A percentile compares a stretch with the other conserved stretches of the same genome.
Conservation (phyloP, 2,888 invertebrate genomes). For the Eustalomyia histrio region DNA sequence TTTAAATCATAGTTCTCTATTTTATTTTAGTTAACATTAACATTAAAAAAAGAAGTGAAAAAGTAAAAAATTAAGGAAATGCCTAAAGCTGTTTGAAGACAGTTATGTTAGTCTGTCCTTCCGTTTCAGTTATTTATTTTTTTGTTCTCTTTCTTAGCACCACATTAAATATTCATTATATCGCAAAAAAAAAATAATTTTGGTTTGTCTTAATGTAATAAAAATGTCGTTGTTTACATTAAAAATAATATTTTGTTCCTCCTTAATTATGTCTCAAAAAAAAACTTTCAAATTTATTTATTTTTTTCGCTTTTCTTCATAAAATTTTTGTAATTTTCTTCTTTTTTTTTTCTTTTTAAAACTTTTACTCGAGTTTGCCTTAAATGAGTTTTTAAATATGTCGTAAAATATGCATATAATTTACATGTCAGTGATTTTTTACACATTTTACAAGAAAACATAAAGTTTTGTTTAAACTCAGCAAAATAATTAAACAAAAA, state of each 20-base stretch:
- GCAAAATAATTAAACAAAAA: background rate
- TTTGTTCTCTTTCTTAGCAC: background rate
- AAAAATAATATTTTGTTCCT: slow-evolving; percentile 56
- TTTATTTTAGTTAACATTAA: background rate
- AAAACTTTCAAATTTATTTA: slow-evolving; percentile 39
- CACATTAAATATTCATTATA: slow-evolving; percentile 78
- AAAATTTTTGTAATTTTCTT: slow-evolving; percentile 26
- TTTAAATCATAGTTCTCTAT: too few relatives aligned
- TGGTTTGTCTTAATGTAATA: slow-evolving; percentile 39
- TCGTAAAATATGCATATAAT: slow-evolving; percentile 66
- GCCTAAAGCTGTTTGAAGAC: slow-evolving; percentile 3
- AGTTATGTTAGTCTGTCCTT: slow-evolving; percentile 17
- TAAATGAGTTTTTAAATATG: slow-evolving; percentile 21
- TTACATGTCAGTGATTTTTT: slow-evolving; percentile 74
- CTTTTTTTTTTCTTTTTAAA: slow-evolving; percentile 6
- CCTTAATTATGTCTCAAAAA: slow-evolving; percentile 37
- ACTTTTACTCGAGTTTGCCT: slow-evolving; percentile 15
- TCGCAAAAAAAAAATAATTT: slow-evolving; percentile 4
- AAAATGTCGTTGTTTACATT: slow-evolving; percentile 63
- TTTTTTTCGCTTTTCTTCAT: background rate
- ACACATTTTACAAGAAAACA: background rate
- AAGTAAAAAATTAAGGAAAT: slow-evolving; percentile 1
- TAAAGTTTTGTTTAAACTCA: background rate
- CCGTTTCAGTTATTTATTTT: background rate
- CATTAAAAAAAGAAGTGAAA: background rate